These are phyloP conservation scores for Oplegnathus fasciatus DNA, from an alignment of 2,113 vertebrate genomes.

Conservation along the genomic window DNA sequence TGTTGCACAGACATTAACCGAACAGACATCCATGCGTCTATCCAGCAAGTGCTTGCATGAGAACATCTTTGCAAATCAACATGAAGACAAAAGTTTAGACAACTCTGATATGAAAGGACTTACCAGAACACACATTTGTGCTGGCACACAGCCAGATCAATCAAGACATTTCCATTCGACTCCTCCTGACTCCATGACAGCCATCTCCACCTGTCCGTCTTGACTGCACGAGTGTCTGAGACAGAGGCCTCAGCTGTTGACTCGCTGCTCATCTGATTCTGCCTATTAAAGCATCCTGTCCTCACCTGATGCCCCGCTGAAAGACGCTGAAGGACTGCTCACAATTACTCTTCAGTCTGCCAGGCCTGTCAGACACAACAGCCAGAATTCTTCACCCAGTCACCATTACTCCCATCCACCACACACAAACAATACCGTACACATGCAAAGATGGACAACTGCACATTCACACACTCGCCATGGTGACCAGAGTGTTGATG, in stretches of 20 bases:
- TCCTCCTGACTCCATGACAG: slow-evolving; percentile 15
- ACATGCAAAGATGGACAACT: neutral
- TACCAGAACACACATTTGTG: neutral
- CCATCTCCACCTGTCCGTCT: slow-evolving; percentile 21
- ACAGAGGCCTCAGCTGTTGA: slow-evolving; percentile 46
- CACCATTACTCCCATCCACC: neutral
- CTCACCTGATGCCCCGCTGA: slow-evolving; percentile 55
- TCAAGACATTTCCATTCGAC: slow-evolving; percentile 2
- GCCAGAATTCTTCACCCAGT: neutral
- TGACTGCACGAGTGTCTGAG: neutral
- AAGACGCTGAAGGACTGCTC: slow-evolving; percentile 12
- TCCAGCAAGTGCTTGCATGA: neutral
- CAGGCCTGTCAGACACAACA: slow-evolving; percentile 1
- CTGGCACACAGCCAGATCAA: slow-evolving; percentile 16
- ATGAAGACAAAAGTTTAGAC: slow-evolving; percentile 4
- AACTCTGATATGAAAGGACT: neutral
- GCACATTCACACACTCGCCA: neutral
- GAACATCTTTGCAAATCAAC: slow-evolving; percentile 6
- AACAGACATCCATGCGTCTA: slow-evolving; percentile 4
- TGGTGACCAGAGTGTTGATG: neutral
- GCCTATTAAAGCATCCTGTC: slow-evolving; percentile 25
- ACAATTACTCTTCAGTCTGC: slow-evolving; percentile 22
- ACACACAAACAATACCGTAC: neutral
- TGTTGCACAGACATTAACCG: neutral
- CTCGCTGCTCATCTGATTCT: slow-evolving; percentile 5